Percentiles rank a stretch among this genome's conserved stretches.
Evolutionary conservation across 2,888 invertebrate species (phyloP).

Genomic region (Coleophora flavipennella): DNA sequence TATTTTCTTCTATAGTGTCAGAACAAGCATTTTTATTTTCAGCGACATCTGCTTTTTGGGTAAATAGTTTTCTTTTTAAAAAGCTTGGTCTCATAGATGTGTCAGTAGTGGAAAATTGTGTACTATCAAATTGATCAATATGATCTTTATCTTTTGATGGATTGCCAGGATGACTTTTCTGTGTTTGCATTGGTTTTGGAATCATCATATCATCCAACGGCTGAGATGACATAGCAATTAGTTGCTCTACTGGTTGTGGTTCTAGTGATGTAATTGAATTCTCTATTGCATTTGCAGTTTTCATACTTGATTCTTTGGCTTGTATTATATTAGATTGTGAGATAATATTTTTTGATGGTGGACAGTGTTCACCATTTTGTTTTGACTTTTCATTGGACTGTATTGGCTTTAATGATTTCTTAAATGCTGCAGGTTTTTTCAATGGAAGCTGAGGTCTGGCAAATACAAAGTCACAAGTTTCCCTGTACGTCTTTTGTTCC

Average conservation of each 20-base stretch:
- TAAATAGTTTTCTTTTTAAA: slow-evolving; percentile 56
- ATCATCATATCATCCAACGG: slow-evolving; percentile 17
- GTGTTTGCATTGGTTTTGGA: slow-evolving; percentile 16
- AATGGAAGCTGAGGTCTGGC: slow-evolving; percentile 37
- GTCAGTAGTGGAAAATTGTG: slow-evolving; percentile 23
- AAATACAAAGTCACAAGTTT: slow-evolving; percentile 35
- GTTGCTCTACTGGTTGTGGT: slow-evolving; percentile 18
- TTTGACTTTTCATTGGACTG: background rate
- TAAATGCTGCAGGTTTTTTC: slow-evolving; percentile 13
- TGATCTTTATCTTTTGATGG: slow-evolving; percentile 1
- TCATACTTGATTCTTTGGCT: background rate
- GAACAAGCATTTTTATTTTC: slow-evolving; percentile 36
- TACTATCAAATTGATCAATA: slow-evolving; percentile 4
- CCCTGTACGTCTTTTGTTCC: slow-evolving; percentile 10
- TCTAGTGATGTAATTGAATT: slow-evolving; percentile 17
- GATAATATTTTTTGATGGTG: background rate
- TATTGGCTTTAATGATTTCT: background rate
- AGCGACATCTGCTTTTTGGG: slow-evolving; percentile 50
- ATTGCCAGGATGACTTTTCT: background rate
- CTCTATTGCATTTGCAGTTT: slow-evolving; percentile 11
- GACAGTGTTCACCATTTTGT: background rate
- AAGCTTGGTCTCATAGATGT: slow-evolving; percentile 54
- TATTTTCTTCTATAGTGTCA: slow-evolving; percentile 30
- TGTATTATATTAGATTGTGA: background rate
- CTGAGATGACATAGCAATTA: slow-evolving; percentile 30